Evolutionary conservation across 1,140 invertebrate species (phyloP), one percentile per base, ranked within the genome.

Genomic region (Aphaenogaster ashmeadi): DNA sequence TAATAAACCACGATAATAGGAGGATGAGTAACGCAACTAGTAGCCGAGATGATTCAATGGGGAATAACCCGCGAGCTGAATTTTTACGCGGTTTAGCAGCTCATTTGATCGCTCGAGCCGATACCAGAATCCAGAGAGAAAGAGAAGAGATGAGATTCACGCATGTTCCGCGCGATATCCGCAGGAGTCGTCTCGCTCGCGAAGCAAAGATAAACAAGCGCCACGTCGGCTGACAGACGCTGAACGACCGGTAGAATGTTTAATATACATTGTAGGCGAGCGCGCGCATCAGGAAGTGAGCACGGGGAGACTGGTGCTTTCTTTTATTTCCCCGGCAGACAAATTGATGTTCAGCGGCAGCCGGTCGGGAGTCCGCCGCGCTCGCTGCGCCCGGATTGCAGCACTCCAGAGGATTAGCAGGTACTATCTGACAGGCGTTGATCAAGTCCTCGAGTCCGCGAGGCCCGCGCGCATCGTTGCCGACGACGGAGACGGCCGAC

Each of bases 181-280:
- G 66, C 78, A 44, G 78, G 27, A 69, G 78, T 47, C 77, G 21
- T 81, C 66, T 56, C 36, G 69, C 33, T 84, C 80, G 41, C 67
- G 41, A 58, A 18, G 80, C 56, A 47, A 84, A 84, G 80, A 75
- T 84, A 74, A 84, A 84, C 80, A 84, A 74, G 80, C 80, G 77
- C 58, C 58, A 64, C 62, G 18, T 60, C 41, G 69, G 41, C 69
- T 84, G 80, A 84, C 80, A 47, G 41, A 75, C 54, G 80, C 52
- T 83, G 80, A 83, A 83, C 69, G 80, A 84, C 69, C 54, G 54
- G 69, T 74, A 84, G 80, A 84, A 84, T 84, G 80, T 84, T 84
- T 84, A 84, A 84, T 84, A 74, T 60, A 60, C 80, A 84, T 84
- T 84, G 80, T 84, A 84, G 80, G 54, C 69, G 44, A 84, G 67